phyloP scores from a whole-genome alignment of 1,140 invertebrate species.

The Drosophila kepulauana region DNA sequence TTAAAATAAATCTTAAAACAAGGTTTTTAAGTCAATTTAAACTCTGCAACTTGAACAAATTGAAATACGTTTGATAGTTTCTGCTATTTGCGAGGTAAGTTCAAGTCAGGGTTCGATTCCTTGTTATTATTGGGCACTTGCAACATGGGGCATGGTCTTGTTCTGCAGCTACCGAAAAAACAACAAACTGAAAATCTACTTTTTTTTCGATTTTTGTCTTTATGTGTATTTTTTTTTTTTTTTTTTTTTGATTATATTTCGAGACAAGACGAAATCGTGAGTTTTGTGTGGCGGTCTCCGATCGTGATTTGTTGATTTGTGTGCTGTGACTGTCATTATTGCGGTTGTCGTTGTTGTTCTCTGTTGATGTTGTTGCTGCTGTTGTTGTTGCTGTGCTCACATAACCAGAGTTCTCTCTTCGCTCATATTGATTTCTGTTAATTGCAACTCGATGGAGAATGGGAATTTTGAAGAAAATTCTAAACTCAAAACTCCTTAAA shows the following conservation, averaged over 20 bases:
- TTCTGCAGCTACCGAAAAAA: slow-evolving; percentile 17
- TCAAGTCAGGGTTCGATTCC: background rate
- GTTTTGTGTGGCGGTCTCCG: slow-evolving; percentile 40
- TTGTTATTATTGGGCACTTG: slow-evolving; percentile 14
- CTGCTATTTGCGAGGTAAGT: no score
- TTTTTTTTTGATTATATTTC: slow-evolving; percentile 38
- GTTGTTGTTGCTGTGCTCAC: slow-evolving; percentile 4
- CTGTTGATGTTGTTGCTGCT: slow-evolving; percentile 24
- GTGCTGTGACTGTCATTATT: slow-evolving; percentile 65
- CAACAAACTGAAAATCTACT: background rate
- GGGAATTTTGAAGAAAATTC: slow-evolving; percentile 10
- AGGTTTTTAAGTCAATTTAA: no score
- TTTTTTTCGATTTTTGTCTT: slow-evolving; percentile 18
- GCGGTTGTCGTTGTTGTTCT: slow-evolving; percentile 44
- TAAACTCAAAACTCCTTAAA: slow-evolving; percentile 55
- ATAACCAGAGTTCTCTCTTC: slow-evolving; percentile 53
- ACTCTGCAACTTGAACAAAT: no score
- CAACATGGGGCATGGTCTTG: slow-evolving; percentile 29
- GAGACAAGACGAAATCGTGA: slow-evolving; percentile 65
- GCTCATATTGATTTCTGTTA: slow-evolving; percentile 68
- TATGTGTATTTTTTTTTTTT: slow-evolving; percentile 2
- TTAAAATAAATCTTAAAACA: no score
- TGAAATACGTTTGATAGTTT: no score
- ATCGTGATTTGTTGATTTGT: slow-evolving; percentile 81
- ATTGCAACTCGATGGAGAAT: slow-evolving; percentile 43